Evolutionary conservation across 2,797 vertebrate species (phyloP), one percentile per base, ranked within the genome.

Genomic region (Heliangelus exortis): DNA sequence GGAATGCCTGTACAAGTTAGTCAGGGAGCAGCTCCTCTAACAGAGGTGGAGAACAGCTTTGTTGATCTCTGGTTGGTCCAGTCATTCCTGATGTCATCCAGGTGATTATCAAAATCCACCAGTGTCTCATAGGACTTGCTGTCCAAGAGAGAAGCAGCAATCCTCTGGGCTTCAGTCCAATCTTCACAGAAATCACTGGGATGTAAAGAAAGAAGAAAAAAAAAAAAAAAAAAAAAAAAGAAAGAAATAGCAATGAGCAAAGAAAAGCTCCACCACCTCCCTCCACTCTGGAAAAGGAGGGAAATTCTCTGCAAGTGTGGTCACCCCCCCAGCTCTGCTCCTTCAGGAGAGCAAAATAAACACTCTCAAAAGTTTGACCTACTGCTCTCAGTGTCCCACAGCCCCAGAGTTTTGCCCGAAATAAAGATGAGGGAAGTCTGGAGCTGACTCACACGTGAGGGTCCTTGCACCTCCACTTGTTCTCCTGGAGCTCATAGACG

Each of bases 31-130:
- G 14, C 34, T 39, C 45, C 53, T 94, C 98, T 98, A 99, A 95
- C 99, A 99, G 66, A 99, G 98, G 97, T 99, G 99, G 85, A 99
- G 97, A 81, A 99, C 98, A 1, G 99, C 98, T 96, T 99, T 99
- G 97, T 99, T 99, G 97, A 99, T 99, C 96, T 99, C 99, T 0
- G 99, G 96, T 99, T 99, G 67, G 99, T 99, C 99, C 99, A 99
- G 97, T 99, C 99, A 6, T 99, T 99, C 82, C 99, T 98, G 68
- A 99, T 98, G 96, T 99, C 99, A 39, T 99, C 99, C 97, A 99
- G 97, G 97, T 99, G 99, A 96, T 99, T 99, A 96, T 99, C 99
- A 68, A 99, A 99, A 97, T 99, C 99, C 94, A 99, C 98, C 15
- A 99, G 98, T 0, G 98, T 98, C 93, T 99, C 99, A 6, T 99